Base-by-base conservation (phyloP, 1,140 invertebrate genomes). In the Rhyzopertha dominica region DNA sequence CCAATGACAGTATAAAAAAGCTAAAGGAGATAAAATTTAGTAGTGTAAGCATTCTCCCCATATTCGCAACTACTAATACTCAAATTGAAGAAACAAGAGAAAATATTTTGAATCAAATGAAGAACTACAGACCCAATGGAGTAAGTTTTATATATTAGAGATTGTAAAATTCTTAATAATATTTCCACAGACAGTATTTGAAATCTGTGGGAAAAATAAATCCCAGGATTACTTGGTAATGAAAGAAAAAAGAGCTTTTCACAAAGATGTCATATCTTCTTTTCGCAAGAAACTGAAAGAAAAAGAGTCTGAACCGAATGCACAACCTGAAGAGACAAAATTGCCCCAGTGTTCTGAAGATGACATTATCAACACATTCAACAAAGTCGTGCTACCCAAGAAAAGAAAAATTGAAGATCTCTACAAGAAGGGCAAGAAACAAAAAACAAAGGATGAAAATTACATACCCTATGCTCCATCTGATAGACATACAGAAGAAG, bases 151-250 rank as follows among this genome's bases (percentile, higher is more conserved):
- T 35, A 1, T 31, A 10, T 7, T 26, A 10, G 25, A n/a, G 10
- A 10, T n/a, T n/a, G 7, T 9, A 9, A 1, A 1, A 26, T 38
- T 8, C 1, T 9, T 10, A 22, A 20, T 8, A 8, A 26, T 26
- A 29, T 58, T 46, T 49, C 77, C 80, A 22, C 61, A 95, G 90
- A 98, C 93, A 7, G 87, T 98, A 57, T 94, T 98, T 72, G 95
- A 98, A 72, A 76, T 97, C 18, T 86, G 87, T 42, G 76, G 79
- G 4, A 89, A 85, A 43, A 79, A 82, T 40, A 89, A 90, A 49
- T 87, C 84, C 0, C 69, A 74, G 1, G 79, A 81, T 59, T 82
- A 82, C 54, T 53, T 77, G 36, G 74, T 80, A 0, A 87, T 87
- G 85, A 84, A 86, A 66, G 67, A 73, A 9, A 87, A 85, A 65